Evolutionary conservation across 2,797 vertebrate genomes (phyloP).

Genomic region (Loris lydekkerianus): DNA sequence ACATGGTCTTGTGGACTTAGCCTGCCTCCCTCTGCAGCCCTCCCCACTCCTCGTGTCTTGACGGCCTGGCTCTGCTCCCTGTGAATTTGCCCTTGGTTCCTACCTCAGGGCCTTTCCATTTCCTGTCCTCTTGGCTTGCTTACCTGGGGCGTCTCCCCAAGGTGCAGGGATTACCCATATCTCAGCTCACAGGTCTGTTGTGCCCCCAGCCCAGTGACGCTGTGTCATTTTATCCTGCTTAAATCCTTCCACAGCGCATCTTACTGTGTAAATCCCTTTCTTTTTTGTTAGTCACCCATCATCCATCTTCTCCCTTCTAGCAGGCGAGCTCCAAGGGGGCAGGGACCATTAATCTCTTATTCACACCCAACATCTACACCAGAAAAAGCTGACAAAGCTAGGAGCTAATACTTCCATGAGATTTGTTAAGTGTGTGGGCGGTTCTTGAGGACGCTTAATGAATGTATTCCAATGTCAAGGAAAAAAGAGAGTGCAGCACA

Average conservation of each 20-base stretch:
- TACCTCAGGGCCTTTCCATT: neutral
- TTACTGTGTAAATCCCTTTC: neutral
- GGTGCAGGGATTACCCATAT: neutral
- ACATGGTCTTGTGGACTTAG: neutral
- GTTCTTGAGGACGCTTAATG: neutral
- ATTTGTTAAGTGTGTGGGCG: neutral
- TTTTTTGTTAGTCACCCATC: neutral
- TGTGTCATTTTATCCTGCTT: neutral
- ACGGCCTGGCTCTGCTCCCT: neutral
- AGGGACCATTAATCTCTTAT: neutral
- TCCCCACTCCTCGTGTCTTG: fast-evolving
- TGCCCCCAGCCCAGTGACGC: neutral
- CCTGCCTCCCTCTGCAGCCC: no score
- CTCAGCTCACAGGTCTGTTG: neutral
- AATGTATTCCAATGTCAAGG: neutral
- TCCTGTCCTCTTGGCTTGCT: neutral
- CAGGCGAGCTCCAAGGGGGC: neutral
- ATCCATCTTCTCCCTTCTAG: neutral
- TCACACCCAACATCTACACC: neutral
- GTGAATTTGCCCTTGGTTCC: neutral
- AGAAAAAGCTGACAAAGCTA: no score
- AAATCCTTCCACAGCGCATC: neutral
- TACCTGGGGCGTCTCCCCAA: neutral
- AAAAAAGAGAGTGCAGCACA: neutral
- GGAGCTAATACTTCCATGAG: no score